phyloP scores from a whole-genome alignment of 2,888 invertebrate species.

The Trachelus iudaicus region DNA sequence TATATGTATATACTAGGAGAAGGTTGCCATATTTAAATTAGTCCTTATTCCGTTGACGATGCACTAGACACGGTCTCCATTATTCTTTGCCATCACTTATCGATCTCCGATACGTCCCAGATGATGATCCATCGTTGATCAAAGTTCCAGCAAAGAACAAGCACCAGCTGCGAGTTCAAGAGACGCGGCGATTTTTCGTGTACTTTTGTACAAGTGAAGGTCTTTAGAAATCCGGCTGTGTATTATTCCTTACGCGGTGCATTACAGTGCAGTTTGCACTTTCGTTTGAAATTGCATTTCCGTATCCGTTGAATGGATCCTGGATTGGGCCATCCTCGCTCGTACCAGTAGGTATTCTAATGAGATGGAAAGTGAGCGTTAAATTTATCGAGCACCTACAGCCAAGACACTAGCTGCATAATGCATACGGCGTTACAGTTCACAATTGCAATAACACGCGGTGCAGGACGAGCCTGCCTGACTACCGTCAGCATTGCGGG shows the following conservation, averaged over 20 bases:
- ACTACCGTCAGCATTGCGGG: background rate
- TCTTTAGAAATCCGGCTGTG: background rate
- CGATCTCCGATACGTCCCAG: background rate
- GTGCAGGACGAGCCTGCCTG: background rate
- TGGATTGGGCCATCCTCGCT: constrained; percentile 28
- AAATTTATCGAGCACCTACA: constrained; percentile 28
- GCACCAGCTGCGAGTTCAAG: background rate
- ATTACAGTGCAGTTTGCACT: background rate
- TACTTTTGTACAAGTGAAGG: background rate
- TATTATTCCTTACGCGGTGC: background rate
- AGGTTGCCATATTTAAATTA: background rate
- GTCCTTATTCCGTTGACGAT: background rate
- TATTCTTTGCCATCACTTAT: background rate
- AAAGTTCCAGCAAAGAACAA: background rate
- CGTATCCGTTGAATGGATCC: constrained; percentile 3
- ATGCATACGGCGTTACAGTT: constrained; percentile 28
- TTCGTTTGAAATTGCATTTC: background rate
- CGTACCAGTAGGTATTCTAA: constrained; percentile 27
- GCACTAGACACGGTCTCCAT: background rate
- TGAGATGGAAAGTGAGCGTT: constrained; percentile 38
- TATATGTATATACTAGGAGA: background rate
- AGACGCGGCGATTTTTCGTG: background rate
- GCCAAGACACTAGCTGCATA: constrained; percentile 11
- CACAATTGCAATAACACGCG: constrained; percentile 17
- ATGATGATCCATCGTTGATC: background rate